A percentile compares a stretch with the other conserved stretches of the same genome.
These are phyloP conservation scores for Platyura marginata DNA, from an alignment of 1,140 invertebrate genomes.

Conservation along the genomic window DNA sequence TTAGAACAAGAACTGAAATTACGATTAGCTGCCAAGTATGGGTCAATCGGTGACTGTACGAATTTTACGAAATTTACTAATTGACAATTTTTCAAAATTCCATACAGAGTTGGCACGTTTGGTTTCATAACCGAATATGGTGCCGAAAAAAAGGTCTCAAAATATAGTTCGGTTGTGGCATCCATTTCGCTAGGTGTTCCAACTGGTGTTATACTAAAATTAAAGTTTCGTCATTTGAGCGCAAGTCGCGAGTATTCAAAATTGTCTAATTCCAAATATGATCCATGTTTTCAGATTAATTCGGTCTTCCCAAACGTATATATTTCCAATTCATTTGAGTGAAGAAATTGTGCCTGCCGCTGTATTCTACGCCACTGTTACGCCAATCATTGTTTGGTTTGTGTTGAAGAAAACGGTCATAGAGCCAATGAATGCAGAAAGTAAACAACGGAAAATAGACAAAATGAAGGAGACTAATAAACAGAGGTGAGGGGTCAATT, in stretches of 20 bases:
- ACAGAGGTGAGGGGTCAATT: conserved; percentile 34
- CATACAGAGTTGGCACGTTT: conserved; percentile 61
- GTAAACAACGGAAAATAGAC: conserved; percentile 54
- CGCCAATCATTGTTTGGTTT: conserved; percentile 63
- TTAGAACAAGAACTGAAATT: conserved; percentile 57
- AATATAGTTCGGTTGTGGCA: conserved; percentile 74
- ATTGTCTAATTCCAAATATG: too few species aligned
- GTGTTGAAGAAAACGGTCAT: conserved; percentile 70
- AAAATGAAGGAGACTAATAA: conserved; percentile 55
- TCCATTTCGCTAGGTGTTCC: conserved; percentile 67
- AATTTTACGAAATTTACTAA: background rate
- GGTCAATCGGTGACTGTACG: background rate
- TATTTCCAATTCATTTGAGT: conserved; percentile 77
- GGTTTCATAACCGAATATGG: conserved; percentile 78
- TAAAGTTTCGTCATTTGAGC: too few species aligned
- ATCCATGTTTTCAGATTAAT: conserved; percentile 41
- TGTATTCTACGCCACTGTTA: conserved; percentile 81
- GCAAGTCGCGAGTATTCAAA: too few species aligned
- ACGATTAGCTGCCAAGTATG: conserved; percentile 58
- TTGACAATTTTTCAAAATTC: conserved; percentile 1
- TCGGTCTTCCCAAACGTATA: conserved; percentile 72
- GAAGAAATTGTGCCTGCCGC: conserved; percentile 78
- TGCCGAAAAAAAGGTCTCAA: conserved; percentile 79
- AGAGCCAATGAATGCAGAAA: conserved; percentile 65
- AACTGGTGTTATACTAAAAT: conserved; percentile 69